A percentile compares a stretch with the other conserved stretches of the same genome.
phyloP scores from a whole-genome alignment of 1,140 invertebrate species.

The Drosophila equinoxialis region DNA sequence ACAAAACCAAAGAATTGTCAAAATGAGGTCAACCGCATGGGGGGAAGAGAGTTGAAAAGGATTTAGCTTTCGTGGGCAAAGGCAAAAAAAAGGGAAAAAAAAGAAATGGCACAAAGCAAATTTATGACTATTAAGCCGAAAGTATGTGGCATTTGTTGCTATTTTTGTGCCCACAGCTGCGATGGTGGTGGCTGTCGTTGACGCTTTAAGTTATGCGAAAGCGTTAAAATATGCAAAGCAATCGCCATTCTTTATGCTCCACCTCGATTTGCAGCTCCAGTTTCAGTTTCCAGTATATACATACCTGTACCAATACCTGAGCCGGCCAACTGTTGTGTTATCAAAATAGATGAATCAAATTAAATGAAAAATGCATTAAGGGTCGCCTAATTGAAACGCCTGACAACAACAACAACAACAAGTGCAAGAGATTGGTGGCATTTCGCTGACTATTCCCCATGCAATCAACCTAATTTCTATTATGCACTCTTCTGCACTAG shows the following conservation, averaged over 20 bases:
- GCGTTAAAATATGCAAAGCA: conserved; percentile 76
- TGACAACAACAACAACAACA: conserved; percentile 11
- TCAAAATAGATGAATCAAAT: conserved; percentile 74
- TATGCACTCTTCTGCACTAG: conserved; percentile 58
- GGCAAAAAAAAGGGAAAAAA: neutral
- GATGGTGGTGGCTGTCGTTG: conserved; percentile 19
- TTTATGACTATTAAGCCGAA: conserved; percentile 76
- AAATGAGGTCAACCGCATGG: conserved; percentile 48
- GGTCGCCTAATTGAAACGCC: conserved; percentile 62
- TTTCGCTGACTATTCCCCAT: conserved; percentile 44
- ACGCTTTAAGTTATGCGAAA: conserved; percentile 63
- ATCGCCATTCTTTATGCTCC: conserved; percentile 62
- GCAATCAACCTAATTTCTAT: conserved; percentile 81
- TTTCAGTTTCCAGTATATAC: neutral
- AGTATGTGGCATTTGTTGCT: conserved; percentile 75
- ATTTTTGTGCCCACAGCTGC: conserved; percentile 34
- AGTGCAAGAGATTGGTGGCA: neutral
- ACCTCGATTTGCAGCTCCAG: conserved; percentile 12
- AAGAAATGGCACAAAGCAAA: conserved; percentile 58
- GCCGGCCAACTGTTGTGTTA: conserved; percentile 47
- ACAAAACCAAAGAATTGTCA: conserved; percentile 4
- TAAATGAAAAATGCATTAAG: conserved; percentile 62
- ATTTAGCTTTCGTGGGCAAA: conserved; percentile 12
- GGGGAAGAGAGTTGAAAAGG: neutral
- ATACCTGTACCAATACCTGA: conserved; percentile 7